Evolutionary conservation across 2,113 vertebrate genomes (phyloP), one percentile per base, ranked within the genome.

Genomic region (Erinaceus europaeus): DNA sequence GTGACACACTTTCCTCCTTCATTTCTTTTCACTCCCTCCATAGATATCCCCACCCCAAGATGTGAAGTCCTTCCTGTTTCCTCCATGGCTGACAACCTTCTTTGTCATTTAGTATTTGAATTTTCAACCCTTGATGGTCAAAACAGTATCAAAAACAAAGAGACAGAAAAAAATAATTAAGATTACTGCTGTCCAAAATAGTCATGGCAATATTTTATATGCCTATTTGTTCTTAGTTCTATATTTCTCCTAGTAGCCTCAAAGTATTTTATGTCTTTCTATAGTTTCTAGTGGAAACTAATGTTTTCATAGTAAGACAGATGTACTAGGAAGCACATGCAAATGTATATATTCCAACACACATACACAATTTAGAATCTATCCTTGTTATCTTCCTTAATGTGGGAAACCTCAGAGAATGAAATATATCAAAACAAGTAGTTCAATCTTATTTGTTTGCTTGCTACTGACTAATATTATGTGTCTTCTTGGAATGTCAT

Each of bases 341-440:
- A 84, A 65, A 65, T 17, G 18, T 57, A 11, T 57, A 29, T n/a
- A n/a, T n/a, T n/a, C 20, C 4, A 62, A 7, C 50, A 18, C 8
- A 52, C 15, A 55, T 7, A 65, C 18, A 36, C 3, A 84, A 74
- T 42, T 71, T 72, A 42, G 53, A 78, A 84, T 52, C 62, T 34
- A 4, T 69, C 82, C 78, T n/a, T n/a, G n/a, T 86, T 29, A 44
- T 61, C 9, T 81, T 71, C 62, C 9, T 13, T 27, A 76, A 25
- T 62, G 38, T 80, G 25, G 40, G 36, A 93, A 94, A 68, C 21
- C n/a, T 83, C 81, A 88, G 38, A 72, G 92, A 91, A 89, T 64
- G 1, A 65, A n/a, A 67, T 83, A 34, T 68, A 36, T 76, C 5
- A 59, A 88, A 91, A 68, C 12, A 67, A 34, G 38, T 88, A 75